Percentiles rank a stretch among this genome's conserved stretches.
These are phyloP conservation scores for Engystomops pustulosus DNA, from an alignment of 2,113 vertebrate species.

Conservation along the genomic window DNA sequence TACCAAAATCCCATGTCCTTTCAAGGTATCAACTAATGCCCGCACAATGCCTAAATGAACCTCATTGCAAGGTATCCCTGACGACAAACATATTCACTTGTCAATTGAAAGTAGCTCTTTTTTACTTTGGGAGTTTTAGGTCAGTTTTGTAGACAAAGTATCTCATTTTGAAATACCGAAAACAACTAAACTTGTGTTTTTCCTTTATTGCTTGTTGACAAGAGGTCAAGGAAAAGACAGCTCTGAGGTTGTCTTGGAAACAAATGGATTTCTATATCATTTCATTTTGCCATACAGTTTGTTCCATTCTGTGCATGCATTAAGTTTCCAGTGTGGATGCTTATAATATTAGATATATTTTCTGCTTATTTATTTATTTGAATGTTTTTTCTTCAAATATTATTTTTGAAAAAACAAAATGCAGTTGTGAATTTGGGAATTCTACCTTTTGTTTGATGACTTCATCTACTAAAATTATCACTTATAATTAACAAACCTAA, in stretches of 20 bases:
- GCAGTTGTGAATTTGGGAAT: too few relatives aligned
- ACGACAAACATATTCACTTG: slow-evolving; percentile 14
- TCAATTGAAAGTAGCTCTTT: background rate
- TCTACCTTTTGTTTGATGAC: too few relatives aligned
- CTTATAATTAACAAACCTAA: too few relatives aligned
- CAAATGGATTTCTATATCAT: slow-evolving; percentile 38
- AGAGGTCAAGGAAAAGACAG: slow-evolving; percentile 15
- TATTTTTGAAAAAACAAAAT: too few relatives aligned
- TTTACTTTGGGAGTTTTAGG: background rate
- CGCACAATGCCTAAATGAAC: slow-evolving; percentile 12
- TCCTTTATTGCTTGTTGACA: slow-evolving; percentile 21
- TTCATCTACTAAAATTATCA: too few relatives aligned
- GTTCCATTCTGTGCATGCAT: background rate
- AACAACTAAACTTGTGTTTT: slow-evolving; percentile 36
- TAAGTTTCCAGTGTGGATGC: too few relatives aligned
- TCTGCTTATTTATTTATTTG: too few relatives aligned
- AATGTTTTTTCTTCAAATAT: too few relatives aligned
- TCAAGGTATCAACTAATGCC: slow-evolving; percentile 18
- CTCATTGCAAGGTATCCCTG: slow-evolving; percentile 24
- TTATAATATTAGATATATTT: too few relatives aligned
- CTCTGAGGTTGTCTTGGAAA: slow-evolving; percentile 41
- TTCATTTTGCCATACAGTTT: slow-evolving; percentile 23
- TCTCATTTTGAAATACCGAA: slow-evolving; percentile 9
- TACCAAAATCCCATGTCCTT: background rate
- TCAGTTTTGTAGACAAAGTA: slow-evolving; percentile 10